A percentile compares a stretch with the other conserved stretches of the same genome.
Evolutionary conservation across 92 coral and sea anemone genomes (phyloP).

Genomic region (Bergia puertoricense): DNA sequence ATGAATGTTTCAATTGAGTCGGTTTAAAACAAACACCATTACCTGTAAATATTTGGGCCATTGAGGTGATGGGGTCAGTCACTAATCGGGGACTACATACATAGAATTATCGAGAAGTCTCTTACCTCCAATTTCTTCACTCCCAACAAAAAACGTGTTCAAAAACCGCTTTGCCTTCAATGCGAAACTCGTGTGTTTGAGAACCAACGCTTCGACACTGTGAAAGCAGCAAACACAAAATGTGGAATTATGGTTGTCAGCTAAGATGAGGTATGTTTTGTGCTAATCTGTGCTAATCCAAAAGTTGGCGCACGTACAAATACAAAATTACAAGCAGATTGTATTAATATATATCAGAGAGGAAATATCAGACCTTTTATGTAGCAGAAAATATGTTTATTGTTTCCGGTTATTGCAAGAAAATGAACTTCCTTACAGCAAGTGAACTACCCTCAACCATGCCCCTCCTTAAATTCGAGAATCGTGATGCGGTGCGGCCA

Average conservation of each 20-base stretch:
- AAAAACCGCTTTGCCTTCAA: neutral
- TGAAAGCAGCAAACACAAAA: neutral
- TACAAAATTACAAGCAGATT: neutral
- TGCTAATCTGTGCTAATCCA: neutral
- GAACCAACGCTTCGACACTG: neutral
- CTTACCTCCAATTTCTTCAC: neutral
- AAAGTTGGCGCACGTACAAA: neutral
- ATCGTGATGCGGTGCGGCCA: neutral
- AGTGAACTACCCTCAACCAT: neutral
- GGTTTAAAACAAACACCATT: neutral
- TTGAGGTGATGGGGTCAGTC: too few relatives aligned
- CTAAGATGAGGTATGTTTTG: neutral
- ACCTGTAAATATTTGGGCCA: too few relatives aligned
- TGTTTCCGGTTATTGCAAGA: slow-evolving; percentile 1
- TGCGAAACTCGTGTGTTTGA: neutral
- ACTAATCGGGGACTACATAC: neutral
- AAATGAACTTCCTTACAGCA: slow-evolving; percentile 4
- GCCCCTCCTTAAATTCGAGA: neutral
- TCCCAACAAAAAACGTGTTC: neutral
- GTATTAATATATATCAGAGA: neutral
- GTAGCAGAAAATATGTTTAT: neutral
- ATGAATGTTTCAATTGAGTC: neutral
- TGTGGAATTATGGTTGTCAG: neutral
- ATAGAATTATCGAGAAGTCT: neutral
- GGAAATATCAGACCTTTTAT: neutral